Evolutionary conservation across 2,888 invertebrate genomes (phyloP).

Genomic region (Machimus rusticus): DNA sequence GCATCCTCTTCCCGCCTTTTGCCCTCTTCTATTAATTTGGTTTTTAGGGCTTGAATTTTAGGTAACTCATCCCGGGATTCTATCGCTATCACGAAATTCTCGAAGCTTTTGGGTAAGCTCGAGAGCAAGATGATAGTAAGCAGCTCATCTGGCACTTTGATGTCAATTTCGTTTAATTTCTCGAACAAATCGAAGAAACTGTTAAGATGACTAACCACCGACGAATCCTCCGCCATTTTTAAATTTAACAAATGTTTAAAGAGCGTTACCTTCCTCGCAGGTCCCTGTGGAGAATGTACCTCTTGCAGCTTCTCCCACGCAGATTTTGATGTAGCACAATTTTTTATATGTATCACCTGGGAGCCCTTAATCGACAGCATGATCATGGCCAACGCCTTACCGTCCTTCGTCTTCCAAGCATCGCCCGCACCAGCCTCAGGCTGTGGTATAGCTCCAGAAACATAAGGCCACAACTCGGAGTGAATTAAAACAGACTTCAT

Average conservation of each 20-base stretch:
- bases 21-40: constrained; percentile 43
- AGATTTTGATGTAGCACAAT: constrained; percentile 44
- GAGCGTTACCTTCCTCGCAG: constrained; percentile 47
- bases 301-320: constrained; percentile 46
- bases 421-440: not conserved
- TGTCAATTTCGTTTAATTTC: constrained; percentile 43
- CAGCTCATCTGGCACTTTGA: constrained; percentile 41
- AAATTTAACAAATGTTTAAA: constrained; percentile 43
- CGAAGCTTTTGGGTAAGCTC: constrained; percentile 45
- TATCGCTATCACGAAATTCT: constrained; percentile 48
- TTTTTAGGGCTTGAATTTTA: constrained; percentile 14
- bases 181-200: constrained; percentile 43
- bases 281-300: constrained; percentile 44
- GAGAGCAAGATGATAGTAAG: constrained; percentile 47
- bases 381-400: constrained; percentile 48
- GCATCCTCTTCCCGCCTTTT: constrained; percentile 25
- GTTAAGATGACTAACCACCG: constrained; percentile 45
- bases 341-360: constrained; percentile 46
- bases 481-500: constrained; percentile 37
- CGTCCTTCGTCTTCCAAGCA: constrained; percentile 40
- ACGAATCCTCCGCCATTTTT: constrained; percentile 29
- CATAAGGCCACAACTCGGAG: constrained; percentile 42
- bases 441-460: not conserved
- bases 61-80: constrained; percentile 47
- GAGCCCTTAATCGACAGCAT: constrained; percentile 47